Conservation (phyloP, 1,140 invertebrate species). For the Drosophila pallidifrons region DNA sequence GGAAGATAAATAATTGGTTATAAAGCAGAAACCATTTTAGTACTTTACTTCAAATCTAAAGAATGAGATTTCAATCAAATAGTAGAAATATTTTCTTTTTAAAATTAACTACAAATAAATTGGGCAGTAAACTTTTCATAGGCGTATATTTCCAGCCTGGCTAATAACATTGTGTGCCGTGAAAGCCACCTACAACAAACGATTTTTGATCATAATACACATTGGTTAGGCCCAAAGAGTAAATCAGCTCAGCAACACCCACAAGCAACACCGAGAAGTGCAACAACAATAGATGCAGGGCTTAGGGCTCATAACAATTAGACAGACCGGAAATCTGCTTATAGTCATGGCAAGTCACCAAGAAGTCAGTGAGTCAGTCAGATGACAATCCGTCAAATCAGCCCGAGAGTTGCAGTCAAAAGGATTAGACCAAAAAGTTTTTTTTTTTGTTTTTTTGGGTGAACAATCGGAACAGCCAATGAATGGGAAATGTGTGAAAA, state of each 20-base stretch:
- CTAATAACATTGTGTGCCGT: not conserved
- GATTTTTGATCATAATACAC: conserved; percentile 5
- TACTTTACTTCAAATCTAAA: too few species aligned
- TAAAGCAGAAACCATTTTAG: too few species aligned
- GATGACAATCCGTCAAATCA: conserved; percentile 73
- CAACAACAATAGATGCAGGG: conserved; percentile 32
- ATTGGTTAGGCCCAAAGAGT: conserved; percentile 10
- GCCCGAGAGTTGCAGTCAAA: conserved; percentile 57
- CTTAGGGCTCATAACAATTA: conserved; percentile 73
- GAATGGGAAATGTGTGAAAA: conserved; percentile 71
- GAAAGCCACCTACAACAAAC: conserved; percentile 6
- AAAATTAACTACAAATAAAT: too few species aligned
- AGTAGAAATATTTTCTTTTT: too few species aligned
- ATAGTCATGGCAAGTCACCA: conserved; percentile 44
- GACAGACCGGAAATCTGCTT: conserved; percentile 79
- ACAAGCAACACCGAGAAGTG: conserved; percentile 42
- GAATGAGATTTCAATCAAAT: too few species aligned
- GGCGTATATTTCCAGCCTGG: not conserved
- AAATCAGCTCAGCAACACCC: conserved; percentile 66
- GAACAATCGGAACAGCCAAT: conserved; percentile 59
- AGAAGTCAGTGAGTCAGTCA: conserved; percentile 38
- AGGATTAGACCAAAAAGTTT: conserved; percentile 69
- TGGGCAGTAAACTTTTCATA: not conserved
- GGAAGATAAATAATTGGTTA: too few species aligned
- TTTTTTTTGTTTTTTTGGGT: conserved; percentile 24